Conservation (phyloP, 2,888 invertebrate genomes). For the Globia sparganii region DNA sequence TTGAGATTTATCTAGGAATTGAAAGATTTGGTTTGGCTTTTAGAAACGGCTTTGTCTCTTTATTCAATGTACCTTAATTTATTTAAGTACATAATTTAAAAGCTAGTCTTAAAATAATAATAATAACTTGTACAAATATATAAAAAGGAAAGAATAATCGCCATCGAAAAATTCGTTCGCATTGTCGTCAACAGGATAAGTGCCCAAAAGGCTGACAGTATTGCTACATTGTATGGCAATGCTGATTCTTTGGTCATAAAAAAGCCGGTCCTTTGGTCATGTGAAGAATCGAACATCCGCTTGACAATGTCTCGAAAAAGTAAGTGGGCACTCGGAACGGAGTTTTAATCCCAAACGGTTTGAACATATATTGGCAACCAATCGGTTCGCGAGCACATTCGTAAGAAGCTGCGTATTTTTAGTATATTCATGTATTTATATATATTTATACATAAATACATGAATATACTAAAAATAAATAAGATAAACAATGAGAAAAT, state of each 20-base stretch:
- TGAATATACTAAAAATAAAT: too few relatives aligned
- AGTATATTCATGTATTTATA: too few relatives aligned
- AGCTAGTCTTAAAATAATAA: background rate
- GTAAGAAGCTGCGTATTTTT: too few relatives aligned
- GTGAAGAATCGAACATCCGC: background rate
- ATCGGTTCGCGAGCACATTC: too few relatives aligned
- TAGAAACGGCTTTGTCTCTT: background rate
- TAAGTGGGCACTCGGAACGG: background rate
- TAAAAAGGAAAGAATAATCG: background rate
- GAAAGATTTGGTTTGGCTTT: slow-evolving; percentile 8
- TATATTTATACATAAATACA: too few relatives aligned
- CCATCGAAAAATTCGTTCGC: background rate
- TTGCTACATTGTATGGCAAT: background rate
- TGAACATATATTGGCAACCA: too few relatives aligned
- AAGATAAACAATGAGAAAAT: too few relatives aligned
- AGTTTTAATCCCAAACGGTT: background rate
- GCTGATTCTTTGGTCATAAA: background rate
- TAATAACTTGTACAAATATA: too few relatives aligned
- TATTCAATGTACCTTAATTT: background rate
- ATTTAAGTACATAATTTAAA: background rate
- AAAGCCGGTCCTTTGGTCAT: background rate
- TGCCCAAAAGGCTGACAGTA: background rate
- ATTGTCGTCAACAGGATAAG: background rate
- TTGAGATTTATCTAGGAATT: background rate
- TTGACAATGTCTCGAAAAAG: background rate